Base-by-base conservation (phyloP, 2,113 vertebrate genomes). In the Martes martes region DNA sequence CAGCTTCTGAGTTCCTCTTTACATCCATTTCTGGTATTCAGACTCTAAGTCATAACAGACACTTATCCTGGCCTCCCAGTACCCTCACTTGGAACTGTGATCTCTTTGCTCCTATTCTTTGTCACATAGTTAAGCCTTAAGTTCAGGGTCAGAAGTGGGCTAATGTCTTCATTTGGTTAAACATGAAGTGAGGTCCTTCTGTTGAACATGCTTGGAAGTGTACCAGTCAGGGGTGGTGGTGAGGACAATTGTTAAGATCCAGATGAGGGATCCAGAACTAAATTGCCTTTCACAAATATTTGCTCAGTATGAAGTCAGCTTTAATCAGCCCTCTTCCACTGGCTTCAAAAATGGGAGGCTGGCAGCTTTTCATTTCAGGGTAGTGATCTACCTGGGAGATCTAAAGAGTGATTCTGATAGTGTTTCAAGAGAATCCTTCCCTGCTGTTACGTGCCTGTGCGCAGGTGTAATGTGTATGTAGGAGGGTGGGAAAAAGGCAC, bases 341-440 rank as follows among this genome's bases (percentile, higher is more conserved):
- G 52, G 96, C 87, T 94, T 97, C 74, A 74, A 74, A 91, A 92
- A 57, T 28, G 7, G 47, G 76, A 98, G 89, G 59, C 92, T 94
- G 95, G 90, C 50, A n/a, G 87, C 94, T 95, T 98, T 97, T 97
- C 94, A 97, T 97, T 96, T 97, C 78, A 93, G 95, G 71, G 79
- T 36, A 94, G 94, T 83, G 80, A 96, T 83, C 94, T 85, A 73
- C 87, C 96, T 85, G 31, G 95, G 96, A 96, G 59, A 71, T 81
- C 97, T 94, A 78, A 96, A 95, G 94, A 97, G 89, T 61, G 83
- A 76, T 92, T 95, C 83, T 96, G 87, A 92, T 94, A 97, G 4
- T 55, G 71, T 96, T 97, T 87, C 84, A 82, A 91, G 91, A 95
- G 92, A 97, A 92, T 74, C 69, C 65, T 94, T 89, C 42, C 96